Base-by-base conservation (phyloP, 1,140 invertebrate species). In the Drosophila fuyamai region DNA sequence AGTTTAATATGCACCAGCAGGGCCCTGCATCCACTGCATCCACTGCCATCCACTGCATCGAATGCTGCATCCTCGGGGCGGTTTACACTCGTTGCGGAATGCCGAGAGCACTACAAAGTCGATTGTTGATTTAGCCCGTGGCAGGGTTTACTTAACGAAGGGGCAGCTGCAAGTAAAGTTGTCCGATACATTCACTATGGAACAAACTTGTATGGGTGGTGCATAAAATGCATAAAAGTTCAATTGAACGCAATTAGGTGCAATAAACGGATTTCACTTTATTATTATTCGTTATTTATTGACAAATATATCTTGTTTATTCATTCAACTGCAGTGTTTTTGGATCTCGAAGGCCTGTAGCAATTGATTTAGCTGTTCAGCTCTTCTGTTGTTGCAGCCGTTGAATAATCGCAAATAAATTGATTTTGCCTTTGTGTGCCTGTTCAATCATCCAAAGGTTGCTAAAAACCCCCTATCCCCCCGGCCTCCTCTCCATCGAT, bases 161-260 rank as follows among this genome's bases (percentile, higher is more conserved):
- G 36, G 36, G 60, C 43, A 59, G 13, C 29, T 41, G 4, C 7
- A 12, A 18, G 59, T 38, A 59, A 51, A 63, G 59, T 63, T 61
- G 41, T 41, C 62, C 41, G 10, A 79, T 83, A 65, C 74, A 82
- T 76, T 23, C 23, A 23, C 4, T 79, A 83, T 83, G 50, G n/a
- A n/a, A 79, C 48, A 71, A 83, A 32, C 29, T 32, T 8, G 29
- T 32, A 32, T n/a, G 29, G 29, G 29, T 32, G 29, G 8, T 7
- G 29, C 29, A 32, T 32, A 8, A 32, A 32, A 32, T 32, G 29
- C 29, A 70, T 36, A 70, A 58, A 53, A 65, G 80, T 58, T 79
- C 63, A 82, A 82, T 79, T 79, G 70, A 41, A 61, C 71, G 80
- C 68, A 81, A 85, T 85, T 86, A 79, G 75, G 67, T 79, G 79